Evolutionary conservation across 2,797 vertebrate genomes (phyloP).

Genomic region (Acipenser oxyrinchus): DNA sequence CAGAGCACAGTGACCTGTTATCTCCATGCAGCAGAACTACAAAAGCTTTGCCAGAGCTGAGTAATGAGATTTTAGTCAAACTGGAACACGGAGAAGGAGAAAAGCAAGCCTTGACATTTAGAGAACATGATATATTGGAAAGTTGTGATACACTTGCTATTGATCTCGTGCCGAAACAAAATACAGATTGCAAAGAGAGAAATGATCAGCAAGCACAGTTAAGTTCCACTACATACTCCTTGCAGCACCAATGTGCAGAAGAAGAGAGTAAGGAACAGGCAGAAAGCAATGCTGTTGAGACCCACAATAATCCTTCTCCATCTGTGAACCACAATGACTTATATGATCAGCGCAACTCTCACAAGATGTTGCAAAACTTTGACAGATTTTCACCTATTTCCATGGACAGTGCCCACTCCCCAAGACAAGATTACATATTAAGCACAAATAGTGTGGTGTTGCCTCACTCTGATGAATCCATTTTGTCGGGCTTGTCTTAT

Average conservation of each 20-base stretch:
- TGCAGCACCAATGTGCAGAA: slow-evolving; percentile 48
- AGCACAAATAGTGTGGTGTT: slow-evolving; percentile 28
- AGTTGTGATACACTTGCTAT: slow-evolving; percentile 24
- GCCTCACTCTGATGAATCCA: slow-evolving; percentile 22
- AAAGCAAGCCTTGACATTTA: slow-evolving; percentile 39
- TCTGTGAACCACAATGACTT: slow-evolving; percentile 25
- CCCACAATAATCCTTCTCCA: slow-evolving; percentile 27
- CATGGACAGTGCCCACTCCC: slow-evolving; percentile 28
- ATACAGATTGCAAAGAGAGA: slow-evolving; percentile 40
- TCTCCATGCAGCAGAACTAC: not conserved
- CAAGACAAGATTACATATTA: slow-evolving; percentile 25
- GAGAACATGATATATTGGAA: slow-evolving; percentile 36
- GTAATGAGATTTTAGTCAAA: slow-evolving; percentile 23
- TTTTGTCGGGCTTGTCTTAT: slow-evolving; percentile 31
- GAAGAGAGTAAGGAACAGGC: slow-evolving; percentile 32
- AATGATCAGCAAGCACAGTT: slow-evolving; percentile 35
- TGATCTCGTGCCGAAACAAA: slow-evolving; percentile 32
- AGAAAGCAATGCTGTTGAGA: slow-evolving; percentile 27
- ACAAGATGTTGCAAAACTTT: slow-evolving; percentile 27
- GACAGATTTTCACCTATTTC: slow-evolving; percentile 29
- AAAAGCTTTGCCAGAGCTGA: slow-evolving; percentile 24
- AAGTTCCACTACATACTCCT: slow-evolving; percentile 41
- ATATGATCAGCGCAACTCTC: slow-evolving; percentile 26
- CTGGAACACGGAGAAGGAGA: slow-evolving; percentile 32
- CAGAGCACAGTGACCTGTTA: slow-evolving; percentile 24